Base-by-base conservation (phyloP, 2,888 invertebrate genomes). In the Achlya flavicornis region DNA sequence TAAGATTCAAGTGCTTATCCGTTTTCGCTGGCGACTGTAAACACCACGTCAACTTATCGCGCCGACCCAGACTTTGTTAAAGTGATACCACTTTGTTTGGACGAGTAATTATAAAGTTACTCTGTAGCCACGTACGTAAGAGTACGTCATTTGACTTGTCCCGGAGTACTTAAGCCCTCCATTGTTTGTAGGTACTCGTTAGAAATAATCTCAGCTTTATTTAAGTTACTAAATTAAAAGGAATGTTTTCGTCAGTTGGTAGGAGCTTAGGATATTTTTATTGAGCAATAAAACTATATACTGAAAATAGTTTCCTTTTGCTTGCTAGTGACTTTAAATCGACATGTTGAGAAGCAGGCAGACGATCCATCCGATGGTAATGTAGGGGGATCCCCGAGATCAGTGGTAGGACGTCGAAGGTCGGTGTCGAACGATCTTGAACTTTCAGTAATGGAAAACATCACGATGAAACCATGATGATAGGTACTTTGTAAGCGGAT, bases 91-190 rank as follows among this genome's bases (percentile, higher is more conserved):
- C 43, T 41, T 60, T 60, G 60, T 60, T 60, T 41, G 26, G 8
- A 60, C 41, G 41, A 35, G 60, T 60, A 41, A 60, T 60, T 60
- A 60, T 60, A 60, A 60, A 60, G 60, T 60, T 59, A 38, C 38
- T 58, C 58, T 11, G 58, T 38, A 16, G 16, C n/a, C 38, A 59
- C 38, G 58, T 59, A 59, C 38, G 58, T 38, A 19, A 10, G 38
- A 38, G 32, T 35, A 60, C 41, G 16, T 41, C 41, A 12, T 43
- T 4, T 35, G 11, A 11, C 41, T 16, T 19, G 41, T 14, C 19
- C 41, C 19, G 19, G 19, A 60, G 7, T 35, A 58, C 33, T 59
- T 59, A 59, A 38, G 38, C 12, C 59, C 59, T 48, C 4, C 16
- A 3, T 19, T 53, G 16, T 53, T n/a, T 19, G 10, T n/a, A n/a